Evolutionary conservation across 2,113 vertebrate genomes (phyloP).

Genomic region (Mesembrinibis cayennensis): DNA sequence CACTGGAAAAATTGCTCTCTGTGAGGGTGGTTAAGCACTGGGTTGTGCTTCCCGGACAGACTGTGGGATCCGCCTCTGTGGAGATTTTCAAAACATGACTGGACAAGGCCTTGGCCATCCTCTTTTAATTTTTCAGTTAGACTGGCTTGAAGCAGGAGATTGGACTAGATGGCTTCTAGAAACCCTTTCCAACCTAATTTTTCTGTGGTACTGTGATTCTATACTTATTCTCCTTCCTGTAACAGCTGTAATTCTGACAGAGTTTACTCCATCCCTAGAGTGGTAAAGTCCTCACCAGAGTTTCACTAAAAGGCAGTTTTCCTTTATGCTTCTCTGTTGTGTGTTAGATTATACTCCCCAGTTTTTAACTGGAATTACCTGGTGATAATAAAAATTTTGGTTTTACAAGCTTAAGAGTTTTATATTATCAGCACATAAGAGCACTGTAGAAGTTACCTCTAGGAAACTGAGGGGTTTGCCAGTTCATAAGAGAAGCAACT

Average conservation of each 20-base stretch:
- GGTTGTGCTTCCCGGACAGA: background rate
- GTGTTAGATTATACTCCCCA: background rate
- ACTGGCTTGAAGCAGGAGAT: background rate
- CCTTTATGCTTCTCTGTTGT: background rate
- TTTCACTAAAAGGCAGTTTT: background rate
- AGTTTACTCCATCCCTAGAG: background rate
- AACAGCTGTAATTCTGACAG: background rate
- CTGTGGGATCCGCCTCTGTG: background rate
- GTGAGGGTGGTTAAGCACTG: background rate
- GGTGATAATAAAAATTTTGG: background rate
- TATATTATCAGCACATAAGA: background rate
- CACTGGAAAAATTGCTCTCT: background rate
- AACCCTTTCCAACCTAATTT: background rate
- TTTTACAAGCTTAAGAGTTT: background rate
- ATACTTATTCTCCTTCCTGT: background rate
- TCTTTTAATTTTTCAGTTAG: background rate
- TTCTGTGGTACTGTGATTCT: background rate
- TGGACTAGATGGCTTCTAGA: background rate
- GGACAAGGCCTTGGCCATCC: background rate
- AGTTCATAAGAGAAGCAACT: background rate
- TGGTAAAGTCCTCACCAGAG: background rate
- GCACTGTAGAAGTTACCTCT: background rate
- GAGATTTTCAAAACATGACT: background rate
- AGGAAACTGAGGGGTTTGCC: background rate
- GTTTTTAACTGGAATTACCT: background rate